These are phyloP conservation scores for Chesias legatella DNA, from an alignment of 2,888 invertebrate genomes.

Conservation along the genomic window DNA sequence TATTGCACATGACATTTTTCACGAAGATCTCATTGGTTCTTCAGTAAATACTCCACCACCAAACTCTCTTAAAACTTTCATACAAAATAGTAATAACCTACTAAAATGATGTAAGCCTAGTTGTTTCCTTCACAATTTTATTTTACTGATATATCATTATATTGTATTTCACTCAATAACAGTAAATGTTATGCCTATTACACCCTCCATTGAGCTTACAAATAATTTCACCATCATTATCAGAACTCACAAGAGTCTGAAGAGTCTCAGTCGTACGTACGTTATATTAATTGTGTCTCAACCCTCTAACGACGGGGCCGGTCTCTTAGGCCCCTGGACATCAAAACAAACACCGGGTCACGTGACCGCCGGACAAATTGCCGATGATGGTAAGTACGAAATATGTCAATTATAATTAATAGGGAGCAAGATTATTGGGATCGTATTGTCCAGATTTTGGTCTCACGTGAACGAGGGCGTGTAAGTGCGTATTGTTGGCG, in stretches of 20 bases:
- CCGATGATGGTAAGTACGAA: slow-evolving; percentile 49
- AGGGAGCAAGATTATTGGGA: slow-evolving; percentile 63
- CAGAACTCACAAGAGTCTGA: slow-evolving; percentile 31
- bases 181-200: too few relatives aligned
- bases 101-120: too few relatives aligned
- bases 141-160: too few relatives aligned
- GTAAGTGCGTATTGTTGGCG: slow-evolving; percentile 26
- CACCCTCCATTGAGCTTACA: neutral
- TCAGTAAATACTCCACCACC: too few relatives aligned
- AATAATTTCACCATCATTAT: slow-evolving; percentile 10
- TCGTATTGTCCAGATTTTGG: slow-evolving; percentile 50
- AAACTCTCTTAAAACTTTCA: too few relatives aligned
- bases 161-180: too few relatives aligned
- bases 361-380: slow-evolving; percentile 72
- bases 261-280: slow-evolving; percentile 28
- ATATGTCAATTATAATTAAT: slow-evolving; percentile 80
- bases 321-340: slow-evolving; percentile 61
- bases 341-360: slow-evolving; percentile 73
- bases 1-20: too few relatives aligned
- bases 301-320: slow-evolving; percentile 48
- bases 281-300: too few relatives aligned
- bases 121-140: too few relatives aligned
- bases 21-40: too few relatives aligned
- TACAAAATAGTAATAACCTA: too few relatives aligned
- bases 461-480: slow-evolving; percentile 43